Conservation (phyloP, 2,797 vertebrate genomes). For the Luscinia megarhynchos region DNA sequence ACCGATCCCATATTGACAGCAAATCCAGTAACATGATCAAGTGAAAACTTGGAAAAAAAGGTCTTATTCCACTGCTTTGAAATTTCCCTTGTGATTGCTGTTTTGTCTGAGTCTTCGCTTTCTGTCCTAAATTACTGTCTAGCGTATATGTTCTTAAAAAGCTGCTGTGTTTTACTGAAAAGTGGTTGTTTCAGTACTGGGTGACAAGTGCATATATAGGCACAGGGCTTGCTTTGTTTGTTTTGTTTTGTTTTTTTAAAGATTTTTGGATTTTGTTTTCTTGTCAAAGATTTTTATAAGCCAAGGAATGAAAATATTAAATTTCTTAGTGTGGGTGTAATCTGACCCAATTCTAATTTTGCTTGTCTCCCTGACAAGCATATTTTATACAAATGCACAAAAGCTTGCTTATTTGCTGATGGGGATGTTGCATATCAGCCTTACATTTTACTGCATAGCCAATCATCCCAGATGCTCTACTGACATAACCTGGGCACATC, state of each 20-base stretch:
- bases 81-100: not conserved
- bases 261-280: not conserved
- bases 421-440: not conserved
- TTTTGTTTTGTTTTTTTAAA: not conserved
- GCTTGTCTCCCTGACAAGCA: not conserved
- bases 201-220: not conserved
- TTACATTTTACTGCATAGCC: not conserved
- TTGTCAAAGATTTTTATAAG: conserved; percentile 2
- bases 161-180: not conserved
- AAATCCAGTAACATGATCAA: not conserved
- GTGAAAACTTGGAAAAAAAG: not conserved
- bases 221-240: too few relatives aligned
- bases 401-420: not conserved
- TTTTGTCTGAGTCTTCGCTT: not conserved
- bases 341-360: not conserved
- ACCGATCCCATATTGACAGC: not conserved
- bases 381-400: not conserved
- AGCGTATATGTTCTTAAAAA: not conserved
- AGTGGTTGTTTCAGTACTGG: not conserved
- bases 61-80: not conserved
- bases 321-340: not conserved
- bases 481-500: not conserved
- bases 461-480: not conserved
- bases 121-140: not conserved
- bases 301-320: not conserved